These are phyloP conservation scores for Philonicus albiceps DNA, from an alignment of 2,888 invertebrate genomes.

Conservation along the genomic window DNA sequence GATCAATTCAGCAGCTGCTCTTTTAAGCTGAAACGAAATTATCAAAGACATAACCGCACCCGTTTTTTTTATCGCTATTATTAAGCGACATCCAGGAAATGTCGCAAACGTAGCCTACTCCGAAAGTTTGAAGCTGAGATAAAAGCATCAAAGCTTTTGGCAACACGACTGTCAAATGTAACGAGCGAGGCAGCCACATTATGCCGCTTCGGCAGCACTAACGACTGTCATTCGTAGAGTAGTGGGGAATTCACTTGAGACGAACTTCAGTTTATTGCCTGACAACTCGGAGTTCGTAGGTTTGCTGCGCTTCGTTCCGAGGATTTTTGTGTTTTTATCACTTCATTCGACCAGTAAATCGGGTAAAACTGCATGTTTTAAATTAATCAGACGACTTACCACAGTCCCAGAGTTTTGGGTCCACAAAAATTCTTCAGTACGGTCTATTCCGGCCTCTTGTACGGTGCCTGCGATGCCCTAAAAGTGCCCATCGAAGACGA, in stretches of 20 bases:
- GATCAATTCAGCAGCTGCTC: too few relatives aligned
- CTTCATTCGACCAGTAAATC: neutral
- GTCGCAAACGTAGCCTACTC: neutral
- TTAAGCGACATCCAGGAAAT: too few relatives aligned
- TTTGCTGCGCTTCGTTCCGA: neutral
- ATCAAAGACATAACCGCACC: too few relatives aligned
- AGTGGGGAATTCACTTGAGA: neutral
- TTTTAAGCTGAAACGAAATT: too few relatives aligned
- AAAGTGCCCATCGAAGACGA: slow-evolving; percentile 10
- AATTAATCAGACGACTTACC: neutral
- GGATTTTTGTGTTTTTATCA: neutral
- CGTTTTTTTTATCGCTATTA: too few relatives aligned
- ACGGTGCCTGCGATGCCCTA: slow-evolving; percentile 1
- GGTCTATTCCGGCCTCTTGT: neutral
- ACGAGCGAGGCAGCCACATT: neutral
- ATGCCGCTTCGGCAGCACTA: neutral
- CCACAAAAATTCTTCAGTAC: too few relatives aligned
- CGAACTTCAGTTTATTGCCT: slow-evolving; percentile 38
- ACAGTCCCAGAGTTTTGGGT: neutral
- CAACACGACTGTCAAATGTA: neutral
- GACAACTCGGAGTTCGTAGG: slow-evolving; percentile 1
- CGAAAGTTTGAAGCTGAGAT: neutral
- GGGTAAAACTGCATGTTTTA: neutral
- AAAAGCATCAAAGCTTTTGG: neutral
- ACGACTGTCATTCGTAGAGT: neutral